Evolutionary conservation across 2,797 vertebrate genomes (phyloP).

Genomic region (Arremon brunneinucha): DNA sequence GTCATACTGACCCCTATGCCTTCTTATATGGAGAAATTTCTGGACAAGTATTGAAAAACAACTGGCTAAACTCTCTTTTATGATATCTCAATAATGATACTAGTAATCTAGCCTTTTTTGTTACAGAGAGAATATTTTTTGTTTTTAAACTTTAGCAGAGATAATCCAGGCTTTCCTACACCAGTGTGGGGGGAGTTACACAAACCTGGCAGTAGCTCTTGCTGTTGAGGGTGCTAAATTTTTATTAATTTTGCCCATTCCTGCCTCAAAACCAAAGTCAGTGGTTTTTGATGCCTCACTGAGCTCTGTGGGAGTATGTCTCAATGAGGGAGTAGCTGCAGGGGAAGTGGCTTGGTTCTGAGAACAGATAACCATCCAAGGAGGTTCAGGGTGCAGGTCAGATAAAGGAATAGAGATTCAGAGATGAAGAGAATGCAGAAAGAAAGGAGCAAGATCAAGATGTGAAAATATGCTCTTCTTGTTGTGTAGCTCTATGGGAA

Average conservation of each 20-base stretch:
- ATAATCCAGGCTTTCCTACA: neutral
- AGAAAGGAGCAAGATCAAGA: neutral
- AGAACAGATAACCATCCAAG: neutral
- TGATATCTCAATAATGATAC: neutral
- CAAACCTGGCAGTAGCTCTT: neutral
- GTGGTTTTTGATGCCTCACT: neutral
- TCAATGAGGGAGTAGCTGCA: neutral
- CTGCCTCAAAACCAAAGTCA: neutral
- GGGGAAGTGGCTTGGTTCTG: neutral
- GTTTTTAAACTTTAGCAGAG: neutral
- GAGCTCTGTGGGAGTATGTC: neutral
- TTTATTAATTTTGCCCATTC: neutral
- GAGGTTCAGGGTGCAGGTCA: neutral
- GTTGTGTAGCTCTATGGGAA: neutral
- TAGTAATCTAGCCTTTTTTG: neutral
- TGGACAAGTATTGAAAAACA: neutral
- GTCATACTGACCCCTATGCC: no score
- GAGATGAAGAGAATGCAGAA: neutral
- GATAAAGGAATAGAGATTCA: neutral
- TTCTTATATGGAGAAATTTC: neutral
- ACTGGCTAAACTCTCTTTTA: neutral
- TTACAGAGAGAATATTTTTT: neutral
- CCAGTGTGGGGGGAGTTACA: fast-evolving
- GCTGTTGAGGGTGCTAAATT: neutral
- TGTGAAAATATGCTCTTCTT: neutral